Evolutionary conservation across 2,797 vertebrate species (phyloP).

Genomic region (Fistularia commersonii): DNA sequence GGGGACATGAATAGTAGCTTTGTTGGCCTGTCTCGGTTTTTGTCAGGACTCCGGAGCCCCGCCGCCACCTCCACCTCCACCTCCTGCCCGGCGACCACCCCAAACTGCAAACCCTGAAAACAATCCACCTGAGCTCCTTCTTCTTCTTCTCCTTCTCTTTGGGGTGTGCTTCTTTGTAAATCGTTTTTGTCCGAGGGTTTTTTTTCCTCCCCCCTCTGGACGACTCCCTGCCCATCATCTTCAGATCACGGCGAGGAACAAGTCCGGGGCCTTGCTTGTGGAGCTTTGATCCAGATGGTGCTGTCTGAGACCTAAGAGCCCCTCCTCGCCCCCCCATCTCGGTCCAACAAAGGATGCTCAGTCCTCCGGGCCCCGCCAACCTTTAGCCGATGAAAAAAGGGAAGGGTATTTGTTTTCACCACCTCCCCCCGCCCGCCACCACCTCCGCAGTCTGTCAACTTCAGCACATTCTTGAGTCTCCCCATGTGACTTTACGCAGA

Average conservation of each 20-base stretch:
- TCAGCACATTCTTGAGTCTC: slow-evolving; percentile 45
- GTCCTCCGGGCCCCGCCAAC: slow-evolving; percentile 44
- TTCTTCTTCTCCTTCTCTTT: neutral
- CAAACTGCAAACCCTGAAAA: slow-evolving; percentile 4
- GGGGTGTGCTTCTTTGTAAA: neutral
- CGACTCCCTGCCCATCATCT: neutral
- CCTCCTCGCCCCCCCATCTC: too few relatives aligned
- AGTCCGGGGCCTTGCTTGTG: slow-evolving; percentile 24
- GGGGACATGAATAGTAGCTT: slow-evolving; percentile 64
- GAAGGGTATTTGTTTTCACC: slow-evolving; percentile 45
- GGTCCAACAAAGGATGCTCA: slow-evolving; percentile 66
- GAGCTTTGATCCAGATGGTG: slow-evolving; percentile 61
- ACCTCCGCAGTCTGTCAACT: slow-evolving; percentile 33
- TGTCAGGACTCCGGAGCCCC: slow-evolving; percentile 32
- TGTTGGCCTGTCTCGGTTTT: slow-evolving; percentile 53
- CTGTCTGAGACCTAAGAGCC: slow-evolving; percentile 41
- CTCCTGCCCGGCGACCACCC: neutral
- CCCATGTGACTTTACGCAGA: slow-evolving; percentile 8
- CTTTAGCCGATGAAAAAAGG: slow-evolving; percentile 42
- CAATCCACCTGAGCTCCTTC: neutral
- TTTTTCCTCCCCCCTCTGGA: neutral
- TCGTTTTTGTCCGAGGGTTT: too few relatives aligned
- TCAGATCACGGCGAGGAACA: slow-evolving; percentile 11
- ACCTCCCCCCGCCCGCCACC: too few relatives aligned
- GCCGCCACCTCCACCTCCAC: neutral